phyloP scores from a whole-genome alignment of 2,113 vertebrate genomes.

The Cryptomyrus ogoouensis region DNA sequence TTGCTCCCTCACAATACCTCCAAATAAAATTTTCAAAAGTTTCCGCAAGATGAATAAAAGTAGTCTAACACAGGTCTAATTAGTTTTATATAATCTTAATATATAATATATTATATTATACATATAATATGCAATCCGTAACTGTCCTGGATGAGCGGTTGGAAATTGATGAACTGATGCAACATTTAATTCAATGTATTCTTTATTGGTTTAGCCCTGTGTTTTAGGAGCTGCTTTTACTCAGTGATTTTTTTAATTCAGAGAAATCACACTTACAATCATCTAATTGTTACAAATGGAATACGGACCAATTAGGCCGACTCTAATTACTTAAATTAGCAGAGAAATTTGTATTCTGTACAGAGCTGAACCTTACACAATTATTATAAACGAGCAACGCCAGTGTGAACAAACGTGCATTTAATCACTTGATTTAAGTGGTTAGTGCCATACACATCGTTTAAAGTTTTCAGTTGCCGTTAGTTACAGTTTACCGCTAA shows the following conservation, averaged over 20 bases:
- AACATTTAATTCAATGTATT: background rate
- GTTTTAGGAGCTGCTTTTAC: background rate
- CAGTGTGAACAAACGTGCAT: background rate
- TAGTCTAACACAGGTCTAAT: background rate
- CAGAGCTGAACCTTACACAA: background rate
- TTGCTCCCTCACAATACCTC: background rate
- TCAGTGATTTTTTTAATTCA: background rate
- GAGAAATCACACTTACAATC: background rate
- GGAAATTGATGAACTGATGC: background rate
- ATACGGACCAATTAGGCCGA: background rate
- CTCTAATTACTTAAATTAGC: background rate
- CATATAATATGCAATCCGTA: background rate
- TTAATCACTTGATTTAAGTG: background rate
- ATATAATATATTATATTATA: too few relatives aligned
- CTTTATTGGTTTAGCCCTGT: background rate
- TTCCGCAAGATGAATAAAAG: background rate
- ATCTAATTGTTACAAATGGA: conserved; percentile 1
- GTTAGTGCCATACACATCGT: background rate
- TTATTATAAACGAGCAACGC: background rate
- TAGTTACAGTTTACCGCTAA: background rate
- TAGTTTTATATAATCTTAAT: background rate
- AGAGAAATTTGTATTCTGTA: background rate
- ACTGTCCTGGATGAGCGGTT: background rate
- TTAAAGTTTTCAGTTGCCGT: background rate
- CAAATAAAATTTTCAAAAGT: background rate